A percentile compares a stretch with the other conserved stretches of the same genome.
These are phyloP conservation scores for Tipula helvola DNA, from an alignment of 2,888 invertebrate genomes.

Conservation along the genomic window DNA sequence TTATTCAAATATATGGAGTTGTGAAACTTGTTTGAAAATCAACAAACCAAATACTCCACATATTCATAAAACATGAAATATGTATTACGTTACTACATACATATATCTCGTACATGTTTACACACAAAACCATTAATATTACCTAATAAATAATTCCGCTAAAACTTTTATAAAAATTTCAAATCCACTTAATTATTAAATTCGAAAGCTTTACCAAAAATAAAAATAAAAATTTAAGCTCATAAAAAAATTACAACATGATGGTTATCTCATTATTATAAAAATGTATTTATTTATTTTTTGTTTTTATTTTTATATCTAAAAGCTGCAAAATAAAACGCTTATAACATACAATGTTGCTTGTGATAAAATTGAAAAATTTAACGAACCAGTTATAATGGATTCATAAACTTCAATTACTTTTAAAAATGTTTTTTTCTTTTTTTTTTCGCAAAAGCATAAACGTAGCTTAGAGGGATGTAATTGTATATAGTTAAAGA, in stretches of 20 bases:
- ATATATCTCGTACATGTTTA: background rate
- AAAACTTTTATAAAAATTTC: background rate
- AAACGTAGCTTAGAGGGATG: background rate
- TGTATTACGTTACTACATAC: too few species aligned
- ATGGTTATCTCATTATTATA: background rate
- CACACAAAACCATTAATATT: background rate
- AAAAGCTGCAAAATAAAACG: background rate
- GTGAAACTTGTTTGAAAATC: too few species aligned
- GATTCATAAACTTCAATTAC: background rate
- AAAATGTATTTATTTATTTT: background rate
- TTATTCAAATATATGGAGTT: too few species aligned
- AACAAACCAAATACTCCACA: too few species aligned
- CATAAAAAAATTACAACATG: background rate
- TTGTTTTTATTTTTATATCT: background rate
- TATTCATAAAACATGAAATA: too few species aligned
- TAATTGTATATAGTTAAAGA: background rate
- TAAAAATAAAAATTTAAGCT: background rate
- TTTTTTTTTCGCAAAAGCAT: background rate
- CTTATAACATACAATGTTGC: background rate
- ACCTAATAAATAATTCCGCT: background rate
- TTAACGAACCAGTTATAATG: background rate
- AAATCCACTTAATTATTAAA: background rate
- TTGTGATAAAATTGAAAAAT: background rate
- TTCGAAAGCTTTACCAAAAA: background rate
- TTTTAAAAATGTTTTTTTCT: background rate